Conservation (phyloP, 2,888 invertebrate species). For the Oscheius onirici region DNA sequence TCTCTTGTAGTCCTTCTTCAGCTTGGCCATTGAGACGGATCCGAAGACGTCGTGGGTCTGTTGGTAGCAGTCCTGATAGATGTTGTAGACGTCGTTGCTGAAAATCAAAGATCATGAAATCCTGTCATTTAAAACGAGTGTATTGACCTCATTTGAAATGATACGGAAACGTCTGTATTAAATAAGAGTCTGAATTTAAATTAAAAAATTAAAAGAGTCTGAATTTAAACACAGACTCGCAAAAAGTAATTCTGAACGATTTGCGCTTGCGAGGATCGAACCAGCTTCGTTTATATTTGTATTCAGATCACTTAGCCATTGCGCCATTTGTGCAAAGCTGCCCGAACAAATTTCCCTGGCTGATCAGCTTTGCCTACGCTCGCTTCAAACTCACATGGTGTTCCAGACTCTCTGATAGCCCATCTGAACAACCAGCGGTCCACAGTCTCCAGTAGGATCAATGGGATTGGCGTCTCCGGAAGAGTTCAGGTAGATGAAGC, state of each 20-base stretch:
- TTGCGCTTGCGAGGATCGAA: too few species aligned
- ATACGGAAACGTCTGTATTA: too few species aligned
- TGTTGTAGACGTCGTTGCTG: slow-evolving; percentile 63
- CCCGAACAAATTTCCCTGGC: slow-evolving; percentile 32
- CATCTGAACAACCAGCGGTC: slow-evolving; percentile 46
- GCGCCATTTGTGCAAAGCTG: too few species aligned
- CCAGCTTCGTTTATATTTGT: too few species aligned
- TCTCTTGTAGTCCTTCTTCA: slow-evolving; percentile 10
- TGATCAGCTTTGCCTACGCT: slow-evolving; percentile 42
- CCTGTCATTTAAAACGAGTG: too few species aligned
- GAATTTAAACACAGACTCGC: too few species aligned
- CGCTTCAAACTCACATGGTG: slow-evolving; percentile 43
- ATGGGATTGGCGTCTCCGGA: slow-evolving; percentile 42
- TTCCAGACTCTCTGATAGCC: slow-evolving; percentile 54
- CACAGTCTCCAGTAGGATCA: slow-evolving; percentile 35
- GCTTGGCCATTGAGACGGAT: not conserved
- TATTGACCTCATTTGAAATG: too few species aligned
- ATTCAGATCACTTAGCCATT: too few species aligned
- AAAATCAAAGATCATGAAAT: not conserved
- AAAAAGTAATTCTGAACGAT: too few species aligned
- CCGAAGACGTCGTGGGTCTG: slow-evolving; percentile 24
- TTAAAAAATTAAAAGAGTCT: too few species aligned
- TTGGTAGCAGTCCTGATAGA: slow-evolving; percentile 64
- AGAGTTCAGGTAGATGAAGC: slow-evolving; percentile 49
- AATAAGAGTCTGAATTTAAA: too few species aligned